A percentile compares a stretch with the other conserved stretches of the same genome.
Conservation (phyloP, 2,888 invertebrate genomes). For the Corbicula japonica region DNA sequence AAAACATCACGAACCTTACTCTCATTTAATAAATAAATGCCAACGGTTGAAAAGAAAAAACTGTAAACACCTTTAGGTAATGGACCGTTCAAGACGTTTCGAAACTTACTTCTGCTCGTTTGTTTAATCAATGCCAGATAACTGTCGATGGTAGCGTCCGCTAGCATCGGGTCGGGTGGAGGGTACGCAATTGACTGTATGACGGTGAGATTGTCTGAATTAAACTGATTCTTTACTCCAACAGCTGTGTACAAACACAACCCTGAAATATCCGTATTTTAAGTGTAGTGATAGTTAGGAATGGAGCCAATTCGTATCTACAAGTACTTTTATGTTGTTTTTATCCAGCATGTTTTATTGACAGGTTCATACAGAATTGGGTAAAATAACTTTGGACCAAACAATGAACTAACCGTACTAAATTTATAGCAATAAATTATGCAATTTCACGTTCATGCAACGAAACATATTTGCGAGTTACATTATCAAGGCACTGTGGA, state of each 20-base stretch:
- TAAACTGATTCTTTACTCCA: constrained; percentile 37
- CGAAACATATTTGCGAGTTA: too few species aligned
- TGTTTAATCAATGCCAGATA: constrained; percentile 51
- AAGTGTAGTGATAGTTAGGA: too few species aligned
- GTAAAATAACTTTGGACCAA: too few species aligned
- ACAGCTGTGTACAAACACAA: constrained; percentile 46
- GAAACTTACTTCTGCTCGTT: constrained; percentile 53
- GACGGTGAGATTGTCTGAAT: constrained; percentile 38
- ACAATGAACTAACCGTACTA: too few species aligned
- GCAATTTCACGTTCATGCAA: too few species aligned
- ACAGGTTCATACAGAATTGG: background rate
- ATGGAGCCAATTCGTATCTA: background rate
- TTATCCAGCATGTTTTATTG: background rate
- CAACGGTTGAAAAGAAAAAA: constrained; percentile 4
- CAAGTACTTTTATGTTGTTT: too few species aligned
- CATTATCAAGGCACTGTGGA: too few species aligned
- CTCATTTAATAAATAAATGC: too few species aligned
- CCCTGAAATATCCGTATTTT: constrained; percentile 21
- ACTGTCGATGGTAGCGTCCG: constrained; percentile 25
- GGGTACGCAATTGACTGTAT: constrained; percentile 55
- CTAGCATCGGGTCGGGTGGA: constrained; percentile 11
- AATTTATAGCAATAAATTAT: too few species aligned
- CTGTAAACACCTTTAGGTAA: too few species aligned
- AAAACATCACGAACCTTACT: too few species aligned
- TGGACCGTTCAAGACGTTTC: too few species aligned